phyloP scores from a whole-genome alignment of 2,797 vertebrate species.

The Sebastes miniatus region DNA sequence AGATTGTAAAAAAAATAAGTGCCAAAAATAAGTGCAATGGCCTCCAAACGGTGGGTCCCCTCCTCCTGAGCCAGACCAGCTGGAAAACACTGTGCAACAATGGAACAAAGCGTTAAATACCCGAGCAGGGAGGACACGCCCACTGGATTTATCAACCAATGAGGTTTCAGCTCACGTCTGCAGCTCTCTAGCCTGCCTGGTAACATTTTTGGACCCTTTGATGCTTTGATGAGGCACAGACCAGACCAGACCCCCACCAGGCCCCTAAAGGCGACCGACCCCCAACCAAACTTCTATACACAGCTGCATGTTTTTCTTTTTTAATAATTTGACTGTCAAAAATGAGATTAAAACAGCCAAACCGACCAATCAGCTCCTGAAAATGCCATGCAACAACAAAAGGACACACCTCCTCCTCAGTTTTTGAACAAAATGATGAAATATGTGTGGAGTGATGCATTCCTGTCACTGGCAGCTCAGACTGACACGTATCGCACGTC shows the following conservation, averaged over 20 bases:
- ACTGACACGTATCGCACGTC: conserved; percentile 61
- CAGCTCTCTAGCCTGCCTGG: conserved; percentile 49
- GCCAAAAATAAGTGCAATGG: conserved; percentile 26
- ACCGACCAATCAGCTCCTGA: background rate
- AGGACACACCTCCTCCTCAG: background rate
- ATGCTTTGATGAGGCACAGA: conserved; percentile 22
- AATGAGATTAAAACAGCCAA: background rate
- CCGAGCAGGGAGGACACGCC: conserved; percentile 33
- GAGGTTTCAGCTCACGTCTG: conserved; percentile 52
- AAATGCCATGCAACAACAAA: background rate
- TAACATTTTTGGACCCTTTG: conserved; percentile 40
- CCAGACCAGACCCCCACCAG: background rate
- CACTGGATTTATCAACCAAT: conserved; percentile 59
- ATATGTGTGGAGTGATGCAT: background rate
- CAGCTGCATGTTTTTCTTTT: background rate
- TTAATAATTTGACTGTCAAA: background rate
- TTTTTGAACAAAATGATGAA: conserved; percentile 9
- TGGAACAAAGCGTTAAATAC: conserved; percentile 74
- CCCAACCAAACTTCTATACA: background rate
- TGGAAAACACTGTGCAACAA: conserved; percentile 63
- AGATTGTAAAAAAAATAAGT: background rate
- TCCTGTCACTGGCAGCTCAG: background rate
- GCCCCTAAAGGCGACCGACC: background rate
- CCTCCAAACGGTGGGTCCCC: background rate
- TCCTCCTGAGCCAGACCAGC: conserved; percentile 49